These are phyloP conservation scores for Rhinogobius similis DNA, from an alignment of 2,113 vertebrate genomes.

Conservation along the genomic window DNA sequence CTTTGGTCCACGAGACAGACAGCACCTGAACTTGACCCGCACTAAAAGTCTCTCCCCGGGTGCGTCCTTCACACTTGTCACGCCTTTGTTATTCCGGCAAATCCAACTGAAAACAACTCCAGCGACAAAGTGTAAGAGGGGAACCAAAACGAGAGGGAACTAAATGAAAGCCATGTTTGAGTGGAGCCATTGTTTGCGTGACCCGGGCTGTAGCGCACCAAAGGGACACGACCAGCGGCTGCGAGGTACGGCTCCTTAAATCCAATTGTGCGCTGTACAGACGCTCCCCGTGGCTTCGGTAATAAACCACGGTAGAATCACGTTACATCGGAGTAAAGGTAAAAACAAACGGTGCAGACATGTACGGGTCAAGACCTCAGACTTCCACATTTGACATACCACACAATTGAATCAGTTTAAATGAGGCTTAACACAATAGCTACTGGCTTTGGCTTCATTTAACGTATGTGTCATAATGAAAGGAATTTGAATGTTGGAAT, in stretches of 20 bases:
- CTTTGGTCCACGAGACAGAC: conserved; percentile 31
- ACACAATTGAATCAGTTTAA: neutral
- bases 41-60: conserved; percentile 43
- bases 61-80: conserved; percentile 67
- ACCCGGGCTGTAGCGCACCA: conserved; percentile 49
- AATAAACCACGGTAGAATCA: conserved; percentile 61
- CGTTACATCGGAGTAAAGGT: conserved; percentile 30
- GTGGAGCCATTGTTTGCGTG: conserved; percentile 48
- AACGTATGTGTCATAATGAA: neutral
- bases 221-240: conserved; percentile 44
- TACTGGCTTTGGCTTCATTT: neutral
- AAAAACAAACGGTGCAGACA: conserved; percentile 15
- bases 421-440: neutral
- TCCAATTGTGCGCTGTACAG: conserved; percentile 61
- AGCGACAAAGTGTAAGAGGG: conserved; percentile 38
- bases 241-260: conserved; percentile 49
- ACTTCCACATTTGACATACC: neutral
- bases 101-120: conserved; percentile 66
- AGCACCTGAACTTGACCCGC: conserved; percentile 38
- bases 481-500: neutral
- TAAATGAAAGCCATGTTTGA: conserved; percentile 21
- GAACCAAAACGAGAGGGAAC: conserved; percentile 20
- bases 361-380: conserved; percentile 20
- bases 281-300: conserved; percentile 56
- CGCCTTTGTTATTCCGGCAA: conserved; percentile 52